Evolutionary conservation across 2,888 invertebrate genomes (phyloP).

Genomic region (Diadegma fenestrale): DNA sequence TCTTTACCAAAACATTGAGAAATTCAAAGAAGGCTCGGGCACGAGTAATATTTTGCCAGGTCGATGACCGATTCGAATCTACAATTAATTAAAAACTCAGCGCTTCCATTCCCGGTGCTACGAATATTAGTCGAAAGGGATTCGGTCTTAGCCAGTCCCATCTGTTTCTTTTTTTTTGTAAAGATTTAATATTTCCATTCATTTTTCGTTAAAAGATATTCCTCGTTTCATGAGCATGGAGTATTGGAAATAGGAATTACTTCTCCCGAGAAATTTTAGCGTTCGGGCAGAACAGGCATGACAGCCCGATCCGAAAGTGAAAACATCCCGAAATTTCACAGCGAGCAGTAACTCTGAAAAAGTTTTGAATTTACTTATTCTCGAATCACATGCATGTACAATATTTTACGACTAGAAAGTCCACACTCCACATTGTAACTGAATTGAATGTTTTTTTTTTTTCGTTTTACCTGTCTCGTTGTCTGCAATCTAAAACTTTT

Average conservation of each 20-base stretch:
- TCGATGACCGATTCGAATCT: not conserved
- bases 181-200: not conserved
- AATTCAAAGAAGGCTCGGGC: not conserved
- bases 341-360: too few relatives aligned
- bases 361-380: too few relatives aligned
- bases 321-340: too few relatives aligned
- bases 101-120: not conserved
- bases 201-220: constrained; percentile 6
- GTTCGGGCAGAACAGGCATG: not conserved
- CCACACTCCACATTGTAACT: too few relatives aligned
- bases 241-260: constrained; percentile 19
- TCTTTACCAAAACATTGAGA: not conserved
- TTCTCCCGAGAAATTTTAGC: constrained; percentile 4
- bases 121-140: not conserved
- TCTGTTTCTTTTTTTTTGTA: constrained; percentile 1
- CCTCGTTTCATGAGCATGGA: not conserved
- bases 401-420: too few relatives aligned
- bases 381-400: too few relatives aligned
- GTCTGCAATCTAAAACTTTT: too few relatives aligned
- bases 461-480: too few relatives aligned
- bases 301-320: too few relatives aligned
- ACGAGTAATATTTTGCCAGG: not conserved
- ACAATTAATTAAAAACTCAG: constrained; percentile 8
- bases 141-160: not conserved
- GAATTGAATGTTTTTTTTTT: too few relatives aligned